phyloP scores from a whole-genome alignment of 2,113 vertebrate genomes.

The Pituophis catenifer region DNA sequence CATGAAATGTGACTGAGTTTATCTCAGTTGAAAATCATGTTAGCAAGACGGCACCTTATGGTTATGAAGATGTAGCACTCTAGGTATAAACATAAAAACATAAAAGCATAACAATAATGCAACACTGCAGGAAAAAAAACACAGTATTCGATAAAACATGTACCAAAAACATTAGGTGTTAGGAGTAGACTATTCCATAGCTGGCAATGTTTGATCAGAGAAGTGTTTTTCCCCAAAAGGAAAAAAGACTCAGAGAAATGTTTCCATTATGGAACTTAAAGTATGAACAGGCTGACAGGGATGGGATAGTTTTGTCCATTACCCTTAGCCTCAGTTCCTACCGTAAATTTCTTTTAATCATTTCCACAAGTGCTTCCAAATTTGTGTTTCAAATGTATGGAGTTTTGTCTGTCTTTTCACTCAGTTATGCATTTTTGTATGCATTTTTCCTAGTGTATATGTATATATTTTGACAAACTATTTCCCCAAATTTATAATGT shows the following conservation, averaged over 20 bases:
- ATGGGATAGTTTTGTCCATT: neutral
- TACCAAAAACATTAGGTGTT: neutral
- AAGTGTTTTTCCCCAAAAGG: neutral
- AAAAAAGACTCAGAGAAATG: neutral
- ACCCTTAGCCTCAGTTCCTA: neutral
- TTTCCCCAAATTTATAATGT: neutral
- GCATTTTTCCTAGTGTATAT: neutral
- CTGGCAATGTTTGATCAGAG: neutral
- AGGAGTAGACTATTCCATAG: neutral
- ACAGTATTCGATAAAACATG: neutral
- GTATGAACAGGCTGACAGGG: neutral
- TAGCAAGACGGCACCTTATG: neutral
- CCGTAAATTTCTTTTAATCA: neutral
- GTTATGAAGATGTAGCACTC: neutral
- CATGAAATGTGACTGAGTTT: neutral
- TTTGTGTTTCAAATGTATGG: neutral
- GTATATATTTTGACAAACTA: neutral
- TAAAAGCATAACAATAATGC: neutral
- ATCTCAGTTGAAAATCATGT: neutral
- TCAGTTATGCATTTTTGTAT: neutral
- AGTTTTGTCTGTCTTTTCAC: neutral
- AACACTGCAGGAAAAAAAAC: neutral
- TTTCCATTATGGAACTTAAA: neutral
- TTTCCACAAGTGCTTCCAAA: neutral
- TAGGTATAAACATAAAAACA: neutral